Evolutionary conservation across 2,797 vertebrate species (phyloP).

Genomic region (Arrhamphus sclerolepis): DNA sequence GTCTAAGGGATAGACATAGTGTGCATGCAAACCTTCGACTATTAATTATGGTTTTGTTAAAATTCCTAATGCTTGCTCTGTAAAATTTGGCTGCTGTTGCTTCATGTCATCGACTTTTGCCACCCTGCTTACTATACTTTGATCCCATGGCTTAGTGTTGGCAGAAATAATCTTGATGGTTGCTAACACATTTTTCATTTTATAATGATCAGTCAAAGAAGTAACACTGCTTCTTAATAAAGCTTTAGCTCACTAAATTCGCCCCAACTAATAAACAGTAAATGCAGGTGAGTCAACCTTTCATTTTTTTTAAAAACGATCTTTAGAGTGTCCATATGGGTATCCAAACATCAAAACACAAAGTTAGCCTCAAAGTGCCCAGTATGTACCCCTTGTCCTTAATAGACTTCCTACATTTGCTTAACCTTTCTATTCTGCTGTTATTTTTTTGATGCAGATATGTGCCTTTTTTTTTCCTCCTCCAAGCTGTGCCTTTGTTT

Average conservation of each 20-base stretch:
- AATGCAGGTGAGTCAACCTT: slow-evolving; percentile 74
- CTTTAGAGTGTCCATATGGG: slow-evolving; percentile 16
- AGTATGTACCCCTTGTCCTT: background rate
- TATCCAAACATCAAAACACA: slow-evolving; percentile 12
- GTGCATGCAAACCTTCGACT: slow-evolving; percentile 22
- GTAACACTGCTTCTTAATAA: slow-evolving; percentile 70
- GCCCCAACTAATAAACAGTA: slow-evolving; percentile 62
- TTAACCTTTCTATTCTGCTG: slow-evolving; percentile 12
- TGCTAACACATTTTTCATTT: slow-evolving; percentile 53
- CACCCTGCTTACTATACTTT: slow-evolving; percentile 45
- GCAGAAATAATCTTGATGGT: slow-evolving; percentile 50
- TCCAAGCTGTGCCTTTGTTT: background rate
- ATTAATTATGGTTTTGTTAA: slow-evolving; percentile 37
- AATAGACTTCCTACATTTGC: slow-evolving; percentile 27
- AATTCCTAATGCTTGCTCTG: slow-evolving; percentile 57
- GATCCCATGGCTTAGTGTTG: slow-evolving; percentile 52
- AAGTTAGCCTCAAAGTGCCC: slow-evolving; percentile 3
- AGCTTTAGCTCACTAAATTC: slow-evolving; percentile 68
- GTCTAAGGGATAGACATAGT: slow-evolving; percentile 31
- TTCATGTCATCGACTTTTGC: slow-evolving; percentile 46
- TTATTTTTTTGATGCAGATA: slow-evolving; percentile 2
- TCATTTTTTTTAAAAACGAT: slow-evolving; percentile 30
- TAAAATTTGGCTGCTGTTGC: slow-evolving; percentile 68
- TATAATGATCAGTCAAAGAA: slow-evolving; percentile 65
- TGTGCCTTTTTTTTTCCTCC: background rate